Conservation (phyloP, 1,140 invertebrate genomes). For the Drosophila orosa region DNA sequence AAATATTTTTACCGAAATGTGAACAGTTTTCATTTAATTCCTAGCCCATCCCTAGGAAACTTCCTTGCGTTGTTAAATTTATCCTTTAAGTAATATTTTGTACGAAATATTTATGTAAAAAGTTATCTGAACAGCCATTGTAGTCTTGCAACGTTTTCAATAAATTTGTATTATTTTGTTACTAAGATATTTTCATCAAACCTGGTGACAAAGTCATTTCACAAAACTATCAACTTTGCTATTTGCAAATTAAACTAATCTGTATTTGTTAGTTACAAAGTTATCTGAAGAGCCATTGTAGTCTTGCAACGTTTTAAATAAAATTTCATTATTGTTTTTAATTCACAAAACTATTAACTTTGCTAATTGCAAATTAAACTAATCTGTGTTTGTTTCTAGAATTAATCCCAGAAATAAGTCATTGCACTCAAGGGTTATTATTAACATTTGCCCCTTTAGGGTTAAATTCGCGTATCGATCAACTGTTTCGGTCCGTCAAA, state of each 20-base stretch:
- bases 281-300: neutral
- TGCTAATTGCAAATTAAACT: neutral
- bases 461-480: conserved; percentile 22
- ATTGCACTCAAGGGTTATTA: neutral
- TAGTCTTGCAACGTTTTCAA: neutral
- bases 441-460: neutral
- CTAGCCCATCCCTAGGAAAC: neutral
- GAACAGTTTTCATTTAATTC: neutral
- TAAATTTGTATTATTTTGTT: neutral
- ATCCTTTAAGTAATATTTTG: neutral
- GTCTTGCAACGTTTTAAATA: neutral
- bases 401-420: neutral
- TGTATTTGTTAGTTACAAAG: too few species aligned
- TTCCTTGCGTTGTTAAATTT: neutral
- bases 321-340: neutral
- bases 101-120: neutral
- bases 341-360: neutral
- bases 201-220: neutral
- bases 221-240: too few species aligned
- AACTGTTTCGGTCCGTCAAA: conserved; percentile 24
- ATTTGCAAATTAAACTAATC: too few species aligned
- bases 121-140: neutral
- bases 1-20: neutral
- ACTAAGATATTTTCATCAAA: neutral
- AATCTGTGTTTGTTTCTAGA: neutral